Evolutionary conservation across 2,888 invertebrate species (phyloP).

Genomic region (Pseudococcus viburni): DNA sequence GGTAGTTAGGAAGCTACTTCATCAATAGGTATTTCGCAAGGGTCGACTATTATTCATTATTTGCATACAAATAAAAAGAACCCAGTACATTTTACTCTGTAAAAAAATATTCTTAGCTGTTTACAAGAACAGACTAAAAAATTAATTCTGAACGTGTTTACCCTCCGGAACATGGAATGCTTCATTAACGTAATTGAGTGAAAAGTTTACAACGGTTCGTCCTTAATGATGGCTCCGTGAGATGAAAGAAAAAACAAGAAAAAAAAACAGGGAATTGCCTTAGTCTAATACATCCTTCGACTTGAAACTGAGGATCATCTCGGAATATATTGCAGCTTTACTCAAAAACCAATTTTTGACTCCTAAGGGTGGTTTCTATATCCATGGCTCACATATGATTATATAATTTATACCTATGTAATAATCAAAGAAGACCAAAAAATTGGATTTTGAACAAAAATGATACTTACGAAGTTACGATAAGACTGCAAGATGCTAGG

Average conservation of each 20-base stretch:
- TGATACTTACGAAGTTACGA: too few species aligned
- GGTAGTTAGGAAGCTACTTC: not conserved
- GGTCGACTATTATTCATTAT: not conserved
- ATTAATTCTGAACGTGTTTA: slow-evolving; percentile 16
- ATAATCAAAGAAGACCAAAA: too few species aligned
- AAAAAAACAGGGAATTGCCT: not conserved
- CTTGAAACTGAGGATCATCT: too few species aligned
- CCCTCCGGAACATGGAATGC: slow-evolving; percentile 15
- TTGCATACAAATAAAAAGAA: not conserved
- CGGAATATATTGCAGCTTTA: too few species aligned
- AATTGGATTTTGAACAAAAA: too few species aligned
- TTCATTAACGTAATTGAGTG: slow-evolving; percentile 41
- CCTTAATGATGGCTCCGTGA: not conserved
- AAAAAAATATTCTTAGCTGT: not conserved
- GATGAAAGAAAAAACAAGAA: not conserved
- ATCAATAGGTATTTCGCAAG: not conserved
- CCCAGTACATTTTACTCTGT: not conserved
- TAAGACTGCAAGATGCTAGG: too few species aligned
- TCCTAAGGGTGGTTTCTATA: too few species aligned
- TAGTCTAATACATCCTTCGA: not conserved
- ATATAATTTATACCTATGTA: too few species aligned
- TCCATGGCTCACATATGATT: too few species aligned
- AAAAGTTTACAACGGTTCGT: slow-evolving; percentile 4
- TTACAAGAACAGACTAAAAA: not conserved
- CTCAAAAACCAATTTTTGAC: too few species aligned